Evolutionary conservation across 2,113 vertebrate species (phyloP).

Genomic region (Apodemus speciosus): DNA sequence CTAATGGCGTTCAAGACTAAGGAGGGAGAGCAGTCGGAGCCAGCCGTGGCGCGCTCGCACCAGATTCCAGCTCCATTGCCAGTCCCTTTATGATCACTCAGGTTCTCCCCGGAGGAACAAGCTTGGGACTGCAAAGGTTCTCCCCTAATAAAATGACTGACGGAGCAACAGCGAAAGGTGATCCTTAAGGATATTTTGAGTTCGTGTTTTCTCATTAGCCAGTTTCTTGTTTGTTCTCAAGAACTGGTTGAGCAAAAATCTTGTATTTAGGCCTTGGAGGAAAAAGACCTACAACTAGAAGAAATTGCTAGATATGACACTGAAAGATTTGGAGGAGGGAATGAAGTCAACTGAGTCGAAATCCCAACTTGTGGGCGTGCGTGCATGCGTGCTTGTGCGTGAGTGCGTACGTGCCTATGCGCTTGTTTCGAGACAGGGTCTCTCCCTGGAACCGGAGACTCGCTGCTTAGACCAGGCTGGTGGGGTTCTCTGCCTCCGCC

Average conservation of each 20-base stretch:
- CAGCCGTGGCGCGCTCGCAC: neutral
- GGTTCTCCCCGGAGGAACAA: slow-evolving; percentile 64
- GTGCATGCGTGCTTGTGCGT: neutral
- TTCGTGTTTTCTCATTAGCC: neutral
- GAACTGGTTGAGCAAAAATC: neutral
- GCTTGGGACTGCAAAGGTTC: neutral
- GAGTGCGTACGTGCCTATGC: too few species aligned
- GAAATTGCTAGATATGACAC: neutral
- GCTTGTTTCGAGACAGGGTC: neutral
- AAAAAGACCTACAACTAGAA: neutral
- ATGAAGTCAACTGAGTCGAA: neutral
- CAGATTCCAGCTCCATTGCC: neutral
- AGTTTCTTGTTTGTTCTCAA: slow-evolving; percentile 32
- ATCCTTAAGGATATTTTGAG: neutral
- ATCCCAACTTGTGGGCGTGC: neutral
- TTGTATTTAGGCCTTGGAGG: neutral
- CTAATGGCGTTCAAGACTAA: neutral
- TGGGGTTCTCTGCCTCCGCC: neutral
- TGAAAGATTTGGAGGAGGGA: neutral
- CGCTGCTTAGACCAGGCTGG: neutral
- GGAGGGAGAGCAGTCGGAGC: neutral
- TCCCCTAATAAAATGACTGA: neutral
- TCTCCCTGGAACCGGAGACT: neutral
- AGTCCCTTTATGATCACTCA: neutral
- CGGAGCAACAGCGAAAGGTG: neutral